Evolutionary conservation across 2,797 vertebrate genomes (phyloP).

Genomic region (Falco peregrinus): DNA sequence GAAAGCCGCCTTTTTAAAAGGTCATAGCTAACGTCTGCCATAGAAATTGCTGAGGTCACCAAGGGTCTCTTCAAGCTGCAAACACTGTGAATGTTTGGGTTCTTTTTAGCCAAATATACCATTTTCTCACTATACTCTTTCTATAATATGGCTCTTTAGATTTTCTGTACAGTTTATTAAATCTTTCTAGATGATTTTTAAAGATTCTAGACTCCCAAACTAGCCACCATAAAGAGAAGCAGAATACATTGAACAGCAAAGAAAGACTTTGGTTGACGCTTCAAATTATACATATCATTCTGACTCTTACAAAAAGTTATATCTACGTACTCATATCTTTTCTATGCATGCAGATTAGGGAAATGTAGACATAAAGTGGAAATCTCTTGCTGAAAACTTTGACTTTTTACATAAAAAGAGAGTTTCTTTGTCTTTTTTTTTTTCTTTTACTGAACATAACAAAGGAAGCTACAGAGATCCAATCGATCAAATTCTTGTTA

Average conservation of each 20-base stretch:
- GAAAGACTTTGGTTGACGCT: not conserved
- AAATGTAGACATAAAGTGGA: not conserved
- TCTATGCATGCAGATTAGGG: not conserved
- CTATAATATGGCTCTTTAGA: not conserved
- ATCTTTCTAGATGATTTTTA: not conserved
- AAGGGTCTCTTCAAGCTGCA: not conserved
- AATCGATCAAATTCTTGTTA: not conserved
- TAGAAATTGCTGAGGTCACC: not conserved
- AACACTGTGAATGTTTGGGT: not conserved
- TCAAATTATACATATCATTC: not conserved
- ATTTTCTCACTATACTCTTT: not conserved
- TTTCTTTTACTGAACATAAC: not conserved
- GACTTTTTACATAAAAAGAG: not conserved
- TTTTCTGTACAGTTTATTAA: not conserved
- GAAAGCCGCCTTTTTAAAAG: not conserved
- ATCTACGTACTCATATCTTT: not conserved
- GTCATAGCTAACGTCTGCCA: not conserved
- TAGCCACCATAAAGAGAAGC: not conserved
- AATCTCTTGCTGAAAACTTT: not conserved
- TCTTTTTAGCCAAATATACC: not conserved
- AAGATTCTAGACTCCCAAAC: not conserved
- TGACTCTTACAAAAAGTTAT: not conserved
- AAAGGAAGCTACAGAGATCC: not conserved
- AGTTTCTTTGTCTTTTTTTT: not conserved
- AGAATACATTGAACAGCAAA: not conserved